Evolutionary conservation across 2,797 vertebrate species (phyloP).

Genomic region (Varecia variegata): DNA sequence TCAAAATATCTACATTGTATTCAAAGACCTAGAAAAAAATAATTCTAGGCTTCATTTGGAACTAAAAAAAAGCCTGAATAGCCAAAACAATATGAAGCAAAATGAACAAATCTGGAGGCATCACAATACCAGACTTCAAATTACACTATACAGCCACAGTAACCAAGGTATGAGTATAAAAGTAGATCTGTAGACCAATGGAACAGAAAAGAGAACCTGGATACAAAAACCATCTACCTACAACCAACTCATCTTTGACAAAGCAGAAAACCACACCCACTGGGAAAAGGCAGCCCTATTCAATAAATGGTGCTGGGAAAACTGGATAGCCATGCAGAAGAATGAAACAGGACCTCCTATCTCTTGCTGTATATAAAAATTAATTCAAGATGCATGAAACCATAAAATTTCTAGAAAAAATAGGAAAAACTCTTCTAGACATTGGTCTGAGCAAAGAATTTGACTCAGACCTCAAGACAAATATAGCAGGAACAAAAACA

Average conservation of each 20-base stretch:
- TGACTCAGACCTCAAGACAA: too few species aligned
- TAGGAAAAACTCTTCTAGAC: too few species aligned
- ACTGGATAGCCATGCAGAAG: too few species aligned
- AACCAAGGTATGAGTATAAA: background rate
- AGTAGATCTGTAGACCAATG: background rate
- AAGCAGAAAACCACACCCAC: background rate
- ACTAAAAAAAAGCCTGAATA: too few species aligned
- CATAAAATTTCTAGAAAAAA: background rate
- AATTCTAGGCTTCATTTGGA: background rate
- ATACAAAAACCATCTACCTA: background rate
- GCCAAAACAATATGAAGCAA: background rate
- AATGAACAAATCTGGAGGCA: too few species aligned
- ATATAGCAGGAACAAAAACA: background rate
- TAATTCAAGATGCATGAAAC: background rate
- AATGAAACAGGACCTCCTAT: background rate
- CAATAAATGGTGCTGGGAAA: background rate
- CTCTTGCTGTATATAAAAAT: background rate
- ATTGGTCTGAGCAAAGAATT: too few species aligned
- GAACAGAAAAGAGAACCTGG: background rate
- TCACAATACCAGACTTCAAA: too few species aligned
- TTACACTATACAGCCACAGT: too few species aligned
- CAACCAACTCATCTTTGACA: background rate
- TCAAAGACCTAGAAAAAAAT: background rate
- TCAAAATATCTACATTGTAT: background rate
- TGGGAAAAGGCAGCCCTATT: too few species aligned